A percentile compares a stretch with the other conserved stretches of the same genome.
phyloP scores from a whole-genome alignment of 2,888 invertebrate genomes.

The Ormyrus nitidulus region DNA sequence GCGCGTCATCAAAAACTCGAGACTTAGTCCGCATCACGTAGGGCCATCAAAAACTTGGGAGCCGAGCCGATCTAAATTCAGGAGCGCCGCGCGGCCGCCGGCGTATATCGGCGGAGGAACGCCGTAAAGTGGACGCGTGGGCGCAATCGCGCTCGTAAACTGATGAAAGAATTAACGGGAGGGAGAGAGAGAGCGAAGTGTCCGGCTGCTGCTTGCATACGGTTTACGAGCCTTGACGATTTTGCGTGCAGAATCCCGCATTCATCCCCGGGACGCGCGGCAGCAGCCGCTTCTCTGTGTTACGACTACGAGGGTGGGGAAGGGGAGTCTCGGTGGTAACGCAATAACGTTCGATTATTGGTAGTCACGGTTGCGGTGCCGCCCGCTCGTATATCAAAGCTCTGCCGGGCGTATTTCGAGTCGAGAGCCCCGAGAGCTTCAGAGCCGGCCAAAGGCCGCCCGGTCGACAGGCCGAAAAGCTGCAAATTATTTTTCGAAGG shows the following conservation, averaged over 20 bases:
- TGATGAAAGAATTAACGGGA: conserved; percentile 53
- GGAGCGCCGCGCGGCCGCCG: no score
- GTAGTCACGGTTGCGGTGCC: conserved; percentile 65
- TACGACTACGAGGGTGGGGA: conserved; percentile 12
- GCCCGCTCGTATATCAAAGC: conserved; percentile 71
- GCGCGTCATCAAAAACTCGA: no score
- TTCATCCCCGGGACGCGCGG: conserved; percentile 7
- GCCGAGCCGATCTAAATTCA: no score
- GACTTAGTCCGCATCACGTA: no score
- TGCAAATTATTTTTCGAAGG: no score
- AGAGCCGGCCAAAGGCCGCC: no score
- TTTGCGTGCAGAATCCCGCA: conserved; percentile 37
- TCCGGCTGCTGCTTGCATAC: background rate
- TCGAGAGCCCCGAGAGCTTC: no score
- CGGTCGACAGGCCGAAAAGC: no score
- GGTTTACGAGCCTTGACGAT: conserved; percentile 45
- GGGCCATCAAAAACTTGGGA: no score
- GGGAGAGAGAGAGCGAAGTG: no score
- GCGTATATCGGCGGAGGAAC: no score
- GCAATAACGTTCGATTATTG: conserved; percentile 73
- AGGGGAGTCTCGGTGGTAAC: conserved; percentile 62
- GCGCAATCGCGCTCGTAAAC: conserved; percentile 43
- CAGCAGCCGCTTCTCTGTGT: background rate
- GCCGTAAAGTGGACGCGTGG: background rate
- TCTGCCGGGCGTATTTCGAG: conserved; percentile 47